These are phyloP conservation scores for Spatula versicolor DNA, from an alignment of 2,797 vertebrate genomes.

Conservation along the genomic window DNA sequence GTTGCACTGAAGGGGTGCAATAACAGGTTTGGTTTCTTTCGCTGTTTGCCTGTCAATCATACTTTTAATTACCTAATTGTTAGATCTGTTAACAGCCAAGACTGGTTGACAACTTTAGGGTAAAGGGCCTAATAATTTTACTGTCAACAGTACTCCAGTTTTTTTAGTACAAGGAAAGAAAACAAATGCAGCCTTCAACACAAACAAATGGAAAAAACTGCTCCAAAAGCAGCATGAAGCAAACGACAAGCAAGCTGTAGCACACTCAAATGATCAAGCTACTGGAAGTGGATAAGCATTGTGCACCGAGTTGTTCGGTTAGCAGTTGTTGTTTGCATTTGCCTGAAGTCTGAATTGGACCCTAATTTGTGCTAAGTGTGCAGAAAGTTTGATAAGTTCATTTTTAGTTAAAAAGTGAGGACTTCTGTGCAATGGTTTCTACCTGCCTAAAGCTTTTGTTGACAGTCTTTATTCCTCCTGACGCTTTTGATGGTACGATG, in stretches of 20 bases:
- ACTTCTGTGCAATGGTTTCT: background rate
- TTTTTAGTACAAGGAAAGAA: slow-evolving; percentile 73
- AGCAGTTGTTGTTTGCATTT: slow-evolving; percentile 34
- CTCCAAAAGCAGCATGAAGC: slow-evolving; percentile 66
- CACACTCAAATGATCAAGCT: slow-evolving; percentile 65
- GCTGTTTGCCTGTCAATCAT: slow-evolving; percentile 72
- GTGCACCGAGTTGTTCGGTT: background rate
- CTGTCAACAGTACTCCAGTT: slow-evolving; percentile 72
- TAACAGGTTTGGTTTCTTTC: slow-evolving; percentile 76
- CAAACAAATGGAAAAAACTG: slow-evolving; percentile 70
- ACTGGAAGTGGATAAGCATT: slow-evolving; percentile 55
- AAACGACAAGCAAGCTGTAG: slow-evolving; percentile 57
- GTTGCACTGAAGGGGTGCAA: slow-evolving; percentile 75
- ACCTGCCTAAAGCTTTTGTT: background rate
- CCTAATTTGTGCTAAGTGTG: background rate
- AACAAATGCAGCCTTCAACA: slow-evolving; percentile 74
- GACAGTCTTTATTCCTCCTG: background rate
- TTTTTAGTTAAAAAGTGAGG: background rate
- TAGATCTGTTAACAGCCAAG: slow-evolving; percentile 67
- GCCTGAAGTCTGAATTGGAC: slow-evolving; percentile 5
- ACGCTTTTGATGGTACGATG: background rate
- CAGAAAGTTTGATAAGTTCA: background rate
- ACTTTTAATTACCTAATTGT: slow-evolving; percentile 76
- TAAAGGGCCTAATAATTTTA: slow-evolving; percentile 73
- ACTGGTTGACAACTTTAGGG: slow-evolving; percentile 60